Evolutionary conservation across 2,888 invertebrate genomes (phyloP).

Genomic region (Ectemnius cavifrons): DNA sequence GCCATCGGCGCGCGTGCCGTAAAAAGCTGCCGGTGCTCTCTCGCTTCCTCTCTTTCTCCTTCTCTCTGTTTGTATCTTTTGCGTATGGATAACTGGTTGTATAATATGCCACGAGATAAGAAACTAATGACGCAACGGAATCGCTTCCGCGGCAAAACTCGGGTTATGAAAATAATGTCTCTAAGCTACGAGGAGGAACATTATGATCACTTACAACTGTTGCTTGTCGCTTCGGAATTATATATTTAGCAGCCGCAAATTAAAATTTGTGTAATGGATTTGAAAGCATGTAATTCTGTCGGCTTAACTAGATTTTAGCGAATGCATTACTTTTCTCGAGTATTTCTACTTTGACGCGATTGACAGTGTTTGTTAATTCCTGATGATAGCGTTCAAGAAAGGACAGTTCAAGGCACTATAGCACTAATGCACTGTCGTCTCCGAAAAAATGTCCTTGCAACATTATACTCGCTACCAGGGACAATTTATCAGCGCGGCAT

Average conservation of each 20-base stretch:
- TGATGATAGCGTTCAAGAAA: conserved; percentile 8
- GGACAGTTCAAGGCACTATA: conserved; percentile 36
- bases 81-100: conserved; percentile 11
- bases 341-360: neutral
- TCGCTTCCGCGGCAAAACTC: conserved; percentile 3
- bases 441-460: conserved; percentile 32
- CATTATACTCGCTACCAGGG: conserved; percentile 20
- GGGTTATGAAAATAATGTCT: too few species aligned
- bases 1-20: neutral
- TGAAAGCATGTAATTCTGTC: too few species aligned
- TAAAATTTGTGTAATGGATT: too few species aligned
- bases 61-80: neutral
- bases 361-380: conserved; percentile 5
- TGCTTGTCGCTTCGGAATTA: too few species aligned
- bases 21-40: too few species aligned
- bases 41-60: too few species aligned
- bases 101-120: conserved; percentile 12
- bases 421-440: conserved; percentile 24
- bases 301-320: too few species aligned
- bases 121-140: neutral
- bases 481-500: conserved; percentile 32
- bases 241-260: too few species aligned
- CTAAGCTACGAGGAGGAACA: too few species aligned
- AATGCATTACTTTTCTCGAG: neutral
- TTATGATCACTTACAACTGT: too few species aligned